phyloP scores from a whole-genome alignment of 2,113 vertebrate species.

The Colaptes auratus region DNA sequence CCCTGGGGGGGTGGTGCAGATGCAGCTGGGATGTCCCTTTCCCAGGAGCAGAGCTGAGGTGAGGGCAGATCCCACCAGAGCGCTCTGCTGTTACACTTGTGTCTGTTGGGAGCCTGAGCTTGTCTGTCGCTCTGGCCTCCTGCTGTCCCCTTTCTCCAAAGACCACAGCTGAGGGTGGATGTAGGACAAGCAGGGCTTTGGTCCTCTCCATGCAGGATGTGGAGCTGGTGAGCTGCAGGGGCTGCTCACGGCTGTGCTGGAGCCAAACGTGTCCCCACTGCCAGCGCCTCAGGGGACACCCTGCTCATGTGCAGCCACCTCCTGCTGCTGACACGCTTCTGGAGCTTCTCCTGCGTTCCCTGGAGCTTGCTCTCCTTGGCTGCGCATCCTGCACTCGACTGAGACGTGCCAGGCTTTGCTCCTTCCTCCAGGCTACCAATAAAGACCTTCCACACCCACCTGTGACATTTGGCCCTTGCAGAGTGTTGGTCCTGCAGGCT shows the following conservation, averaged over 20 bases:
- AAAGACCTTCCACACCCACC: slow-evolving; percentile 1
- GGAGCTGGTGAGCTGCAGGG: neutral
- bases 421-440: slow-evolving; percentile 9
- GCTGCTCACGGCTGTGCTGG: neutral
- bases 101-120: neutral
- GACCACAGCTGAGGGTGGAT: neutral
- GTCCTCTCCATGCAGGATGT: no score
- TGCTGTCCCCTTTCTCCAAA: neutral
- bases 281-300: fast-evolving
- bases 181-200: neutral
- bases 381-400: neutral
- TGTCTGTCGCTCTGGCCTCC: neutral
- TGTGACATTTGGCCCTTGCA: fast-evolving
- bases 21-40: neutral
- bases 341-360: neutral
- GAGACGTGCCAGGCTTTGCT: neutral
- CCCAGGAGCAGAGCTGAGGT: neutral
- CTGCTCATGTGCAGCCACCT: fast-evolving
- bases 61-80: neutral
- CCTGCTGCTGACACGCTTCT: neutral
- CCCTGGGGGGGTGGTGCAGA: fast-evolving
- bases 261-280: neutral
- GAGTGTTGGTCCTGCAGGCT: neutral
- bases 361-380: neutral
- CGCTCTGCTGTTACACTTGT: neutral